Conservation (phyloP, 2,888 invertebrate species). For the Agriopis aurantiaria region DNA sequence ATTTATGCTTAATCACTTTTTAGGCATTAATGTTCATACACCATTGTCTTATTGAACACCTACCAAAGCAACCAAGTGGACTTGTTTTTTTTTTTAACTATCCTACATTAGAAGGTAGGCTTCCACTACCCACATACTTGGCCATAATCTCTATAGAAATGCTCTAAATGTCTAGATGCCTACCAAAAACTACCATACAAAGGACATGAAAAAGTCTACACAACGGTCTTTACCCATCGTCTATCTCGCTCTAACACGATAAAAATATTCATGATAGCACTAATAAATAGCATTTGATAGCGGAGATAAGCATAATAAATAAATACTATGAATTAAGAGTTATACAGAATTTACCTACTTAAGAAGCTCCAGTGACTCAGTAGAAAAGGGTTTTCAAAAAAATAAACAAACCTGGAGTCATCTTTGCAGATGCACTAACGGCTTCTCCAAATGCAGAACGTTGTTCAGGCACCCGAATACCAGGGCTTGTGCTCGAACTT, state of each 20-base stretch:
- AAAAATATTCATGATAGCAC: slow-evolving; percentile 78
- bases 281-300: slow-evolving; percentile 76
- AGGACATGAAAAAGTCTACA: slow-evolving; percentile 67
- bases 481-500: slow-evolving; percentile 81
- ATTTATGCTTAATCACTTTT: too few species aligned
- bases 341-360: slow-evolving; percentile 8
- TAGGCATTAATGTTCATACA: too few species aligned
- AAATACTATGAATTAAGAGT: slow-evolving; percentile 15
- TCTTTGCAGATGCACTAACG: slow-evolving; percentile 89
- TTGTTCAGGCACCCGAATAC: slow-evolving; percentile 83
- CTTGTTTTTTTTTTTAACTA: background rate
- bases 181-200: slow-evolving; percentile 65
- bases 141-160: slow-evolving; percentile 40
- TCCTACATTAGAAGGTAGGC: background rate
- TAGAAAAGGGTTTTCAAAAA: slow-evolving; percentile 39
- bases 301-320: slow-evolving; percentile 64
- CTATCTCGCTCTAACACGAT: slow-evolving; percentile 77
- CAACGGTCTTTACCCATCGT: slow-evolving; percentile 74
- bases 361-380: background rate
- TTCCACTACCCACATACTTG: background rate
- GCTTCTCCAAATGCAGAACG: slow-evolving; percentile 94
- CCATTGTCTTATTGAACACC: background rate
- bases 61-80: background rate
- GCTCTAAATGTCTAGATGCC: slow-evolving; percentile 29
- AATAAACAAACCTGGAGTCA: slow-evolving; percentile 94